Base-by-base conservation (phyloP, 2,888 invertebrate species). In the Phania funesta region DNA sequence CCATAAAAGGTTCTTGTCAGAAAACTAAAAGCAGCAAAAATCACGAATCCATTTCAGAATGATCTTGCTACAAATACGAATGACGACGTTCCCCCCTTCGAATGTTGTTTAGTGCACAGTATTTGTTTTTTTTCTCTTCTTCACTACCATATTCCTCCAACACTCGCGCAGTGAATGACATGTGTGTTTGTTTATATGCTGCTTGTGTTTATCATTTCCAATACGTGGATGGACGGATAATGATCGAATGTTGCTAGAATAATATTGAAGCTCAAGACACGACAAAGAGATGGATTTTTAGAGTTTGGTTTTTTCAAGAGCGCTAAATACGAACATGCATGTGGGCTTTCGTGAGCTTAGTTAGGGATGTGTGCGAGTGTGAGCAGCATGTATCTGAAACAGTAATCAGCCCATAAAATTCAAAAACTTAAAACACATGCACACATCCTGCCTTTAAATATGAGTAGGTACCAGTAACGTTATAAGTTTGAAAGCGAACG, bases 161-260 rank as follows among this genome's bases (percentile, higher is more conserved):
- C 50, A 52, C 79, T 41, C 44, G 35, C 26, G 29, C 35, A 70
- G 18, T 13, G 4, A 2, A 60, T 9, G 8, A 38, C 41, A 67
- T 64, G 13, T 65, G 52, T 60, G 20, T 44, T 4, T 41, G 29
- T 48, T 75, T 35, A 9, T 44, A 44, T 44, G 4, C 5, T 44
- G 16, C 16, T 50, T 71, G 46, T 76, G 58, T 76, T 81, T 77
- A 77, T 82, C 77, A 74, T 77, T 78, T 56, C 52, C 73, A 68
- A 68, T 74, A 74, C 56, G 74, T 82, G 81, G 29, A 62, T 73
- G 56, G 20, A 41, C 18, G 79, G 77, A 77, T 82, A 77, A 65
- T 48, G 74, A 82, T 82, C 82, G n/a, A n/a, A n/a, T n/a, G n/a
- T n/a, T n/a, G n/a, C n/a, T n/a, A n/a, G n/a, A n/a, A n/a, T n/a